A percentile compares a stretch with the other conserved stretches of the same genome.
Conservation (phyloP, 2,113 vertebrate genomes). For the Oreotragus oreotragus region DNA sequence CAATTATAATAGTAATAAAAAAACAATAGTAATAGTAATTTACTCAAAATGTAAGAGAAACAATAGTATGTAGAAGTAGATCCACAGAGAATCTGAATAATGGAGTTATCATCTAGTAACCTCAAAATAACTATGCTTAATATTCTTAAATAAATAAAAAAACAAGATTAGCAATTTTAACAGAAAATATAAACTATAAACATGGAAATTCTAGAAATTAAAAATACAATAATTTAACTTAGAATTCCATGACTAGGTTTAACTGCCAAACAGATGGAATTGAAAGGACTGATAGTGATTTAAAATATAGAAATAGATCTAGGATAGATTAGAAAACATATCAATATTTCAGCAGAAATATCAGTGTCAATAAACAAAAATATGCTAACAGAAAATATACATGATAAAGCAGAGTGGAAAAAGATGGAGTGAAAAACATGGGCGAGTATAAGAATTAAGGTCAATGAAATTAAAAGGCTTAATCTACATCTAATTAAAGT, state of each 20-base stretch:
- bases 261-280: not conserved
- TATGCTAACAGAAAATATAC: not conserved
- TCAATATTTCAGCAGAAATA: not conserved
- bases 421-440: not conserved
- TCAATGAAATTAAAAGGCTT: not conserved
- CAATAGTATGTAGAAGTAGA: constrained; percentile 24
- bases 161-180: not conserved
- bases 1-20: not conserved
- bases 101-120: not conserved
- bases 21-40: no score
- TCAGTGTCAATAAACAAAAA: not conserved
- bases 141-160: not conserved
- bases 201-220: not conserved
- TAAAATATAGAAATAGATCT: not conserved
- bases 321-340: not conserved
- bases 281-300: not conserved
- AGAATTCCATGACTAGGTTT: not conserved
- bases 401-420: not conserved
- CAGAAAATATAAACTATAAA: not conserved
- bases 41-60: constrained; percentile 12
- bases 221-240: not conserved
- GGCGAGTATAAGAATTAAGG: not conserved
- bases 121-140: not conserved
- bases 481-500: not conserved
- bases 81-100: not conserved